These are phyloP conservation scores for Anguilla rostrata DNA, from an alignment of 2,113 vertebrate genomes.

Conservation along the genomic window DNA sequence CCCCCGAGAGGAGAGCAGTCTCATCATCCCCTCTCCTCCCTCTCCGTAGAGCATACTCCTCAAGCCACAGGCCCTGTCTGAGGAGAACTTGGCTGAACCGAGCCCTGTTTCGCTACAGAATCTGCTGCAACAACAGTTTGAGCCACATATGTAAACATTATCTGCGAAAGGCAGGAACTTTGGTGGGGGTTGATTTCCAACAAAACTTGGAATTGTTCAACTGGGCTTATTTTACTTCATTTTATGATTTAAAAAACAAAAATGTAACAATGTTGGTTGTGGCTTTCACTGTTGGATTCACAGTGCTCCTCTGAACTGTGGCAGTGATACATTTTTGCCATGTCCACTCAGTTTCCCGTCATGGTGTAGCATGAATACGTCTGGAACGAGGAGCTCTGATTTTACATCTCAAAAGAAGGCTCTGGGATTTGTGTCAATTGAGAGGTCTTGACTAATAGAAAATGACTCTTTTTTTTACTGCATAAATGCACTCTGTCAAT, in stretches of 20 bases:
- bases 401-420: neutral
- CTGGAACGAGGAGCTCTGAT: neutral
- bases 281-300: neutral
- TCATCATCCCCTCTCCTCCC: neutral
- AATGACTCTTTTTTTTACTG: neutral
- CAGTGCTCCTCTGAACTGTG: neutral
- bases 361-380: neutral
- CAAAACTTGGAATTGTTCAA: neutral
- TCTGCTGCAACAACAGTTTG: conserved; percentile 2
- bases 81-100: neutral
- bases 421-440: neutral
- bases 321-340: neutral
- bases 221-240: neutral
- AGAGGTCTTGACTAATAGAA: neutral
- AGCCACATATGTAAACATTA: conserved; percentile 1
- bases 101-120: neutral
- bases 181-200: neutral
- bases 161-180: neutral
- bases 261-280: neutral
- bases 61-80: neutral
- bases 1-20: neutral
- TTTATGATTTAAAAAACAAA: neutral
- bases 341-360: neutral
- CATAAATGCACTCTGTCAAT: neutral
- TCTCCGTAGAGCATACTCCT: neutral